These are phyloP conservation scores for Saccopteryx bilineata DNA, from an alignment of 2,113 vertebrate genomes.

Conservation along the genomic window DNA sequence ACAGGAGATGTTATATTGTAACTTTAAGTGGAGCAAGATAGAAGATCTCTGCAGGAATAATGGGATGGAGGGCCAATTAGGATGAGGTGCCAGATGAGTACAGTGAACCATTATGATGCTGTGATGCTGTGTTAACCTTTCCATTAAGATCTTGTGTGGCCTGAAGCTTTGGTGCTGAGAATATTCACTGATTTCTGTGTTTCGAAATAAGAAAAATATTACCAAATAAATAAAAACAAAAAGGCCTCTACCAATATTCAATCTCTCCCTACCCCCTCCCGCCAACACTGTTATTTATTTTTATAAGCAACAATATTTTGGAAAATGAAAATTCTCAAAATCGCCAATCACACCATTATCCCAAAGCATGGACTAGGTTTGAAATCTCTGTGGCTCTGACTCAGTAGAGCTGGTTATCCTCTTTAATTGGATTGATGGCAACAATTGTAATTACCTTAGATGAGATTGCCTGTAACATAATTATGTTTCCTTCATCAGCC, in stretches of 20 bases:
- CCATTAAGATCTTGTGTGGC: background rate
- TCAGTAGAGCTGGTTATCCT: slow-evolving; percentile 90
- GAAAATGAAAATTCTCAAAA: slow-evolving; percentile 69
- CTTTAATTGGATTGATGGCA: slow-evolving; percentile 91
- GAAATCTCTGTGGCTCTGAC: slow-evolving; percentile 85
- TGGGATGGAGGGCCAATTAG: background rate
- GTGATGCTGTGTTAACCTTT: background rate
- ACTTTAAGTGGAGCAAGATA: background rate
- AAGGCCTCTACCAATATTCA: background rate
- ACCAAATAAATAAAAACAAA: background rate
- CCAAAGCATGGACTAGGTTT: slow-evolving; percentile 83
- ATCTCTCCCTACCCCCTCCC: background rate
- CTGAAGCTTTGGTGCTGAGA: background rate
- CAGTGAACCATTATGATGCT: background rate
- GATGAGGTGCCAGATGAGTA: slow-evolving; percentile 8
- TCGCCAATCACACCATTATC: slow-evolving; percentile 46
- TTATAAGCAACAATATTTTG: slow-evolving; percentile 74
- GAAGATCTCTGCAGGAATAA: background rate
- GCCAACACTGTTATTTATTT: slow-evolving; percentile 66
- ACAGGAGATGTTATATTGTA: background rate
- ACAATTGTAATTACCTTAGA: slow-evolving; percentile 92
- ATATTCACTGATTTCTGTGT: background rate
- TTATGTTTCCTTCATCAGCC: slow-evolving; percentile 88
- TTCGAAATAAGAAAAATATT: slow-evolving; percentile 35
- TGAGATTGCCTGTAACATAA: slow-evolving; percentile 90